Percentiles rank a stretch among this genome's conserved stretches.
These are phyloP conservation scores for Rafetus swinhoei DNA, from an alignment of 2,113 vertebrate species.

Conservation along the genomic window DNA sequence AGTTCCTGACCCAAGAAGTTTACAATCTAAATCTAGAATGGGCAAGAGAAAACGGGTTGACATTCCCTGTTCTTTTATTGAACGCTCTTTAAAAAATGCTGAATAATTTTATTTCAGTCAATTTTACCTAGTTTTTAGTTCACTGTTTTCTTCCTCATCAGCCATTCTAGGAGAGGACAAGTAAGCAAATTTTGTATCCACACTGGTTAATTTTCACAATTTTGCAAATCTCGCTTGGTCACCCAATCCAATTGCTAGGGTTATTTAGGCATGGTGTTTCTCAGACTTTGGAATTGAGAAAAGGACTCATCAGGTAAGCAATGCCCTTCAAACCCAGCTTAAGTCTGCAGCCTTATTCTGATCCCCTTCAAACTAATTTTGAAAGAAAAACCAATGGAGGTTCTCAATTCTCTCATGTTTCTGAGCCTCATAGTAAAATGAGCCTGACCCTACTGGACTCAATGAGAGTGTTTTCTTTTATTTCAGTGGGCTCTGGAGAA, in stretches of 20 bases:
- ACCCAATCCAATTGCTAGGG: conserved; percentile 11
- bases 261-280: not conserved
- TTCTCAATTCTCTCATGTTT: not conserved
- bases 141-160: not conserved
- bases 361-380: not conserved
- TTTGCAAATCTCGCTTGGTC: not conserved
- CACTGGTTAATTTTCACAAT: not conserved
- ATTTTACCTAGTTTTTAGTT: not conserved
- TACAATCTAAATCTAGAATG: not conserved
- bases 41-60: not conserved
- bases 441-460: not conserved
- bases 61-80: not conserved
- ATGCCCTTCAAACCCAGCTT: not conserved
- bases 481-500: not conserved
- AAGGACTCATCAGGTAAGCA: not conserved
- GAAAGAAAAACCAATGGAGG: not conserved
- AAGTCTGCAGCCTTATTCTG: not conserved
- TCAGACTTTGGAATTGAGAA: not conserved
- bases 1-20: not conserved
- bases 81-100: not conserved
- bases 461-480: rapidly evolving
- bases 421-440: rapidly evolving
- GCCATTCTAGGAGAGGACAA: not conserved
- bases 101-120: not conserved
- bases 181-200: not conserved